Evolutionary conservation across 2,888 invertebrate genomes (phyloP).

Genomic region (Heliconius aoede): DNA sequence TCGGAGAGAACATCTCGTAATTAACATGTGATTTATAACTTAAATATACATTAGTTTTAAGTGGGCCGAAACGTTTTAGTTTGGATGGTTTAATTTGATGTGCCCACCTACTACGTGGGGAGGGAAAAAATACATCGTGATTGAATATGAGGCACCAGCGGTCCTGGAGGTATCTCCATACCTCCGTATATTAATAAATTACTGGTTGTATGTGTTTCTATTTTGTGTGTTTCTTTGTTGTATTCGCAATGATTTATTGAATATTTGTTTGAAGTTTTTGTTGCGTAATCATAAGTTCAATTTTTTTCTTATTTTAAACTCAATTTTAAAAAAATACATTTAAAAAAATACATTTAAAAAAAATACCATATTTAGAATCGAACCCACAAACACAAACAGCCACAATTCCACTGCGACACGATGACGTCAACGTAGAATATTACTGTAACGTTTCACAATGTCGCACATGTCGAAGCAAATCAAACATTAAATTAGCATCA

Average conservation of each 20-base stretch:
- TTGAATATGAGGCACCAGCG: slow-evolving; percentile 21
- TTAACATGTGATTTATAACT: slow-evolving; percentile 71
- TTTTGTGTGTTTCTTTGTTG: no score
- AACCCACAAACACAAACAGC: background rate
- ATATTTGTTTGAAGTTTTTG: no score
- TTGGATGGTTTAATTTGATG: slow-evolving; percentile 46
- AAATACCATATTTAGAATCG: no score
- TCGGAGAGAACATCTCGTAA: slow-evolving; percentile 54
- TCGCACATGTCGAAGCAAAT: slow-evolving; percentile 19
- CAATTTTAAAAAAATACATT: no score
- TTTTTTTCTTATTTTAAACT: no score
- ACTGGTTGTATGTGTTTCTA: no score
- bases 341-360: no score
- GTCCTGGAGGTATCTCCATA: no score
- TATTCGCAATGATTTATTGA: no score
- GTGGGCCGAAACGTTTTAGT: slow-evolving; percentile 54
- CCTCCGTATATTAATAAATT: no score
- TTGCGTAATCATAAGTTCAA: no score
- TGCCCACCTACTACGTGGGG: slow-evolving; percentile 44
- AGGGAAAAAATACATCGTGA: slow-evolving; percentile 26
- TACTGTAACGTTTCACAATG: slow-evolving; percentile 14
- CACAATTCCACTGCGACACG: background rate
- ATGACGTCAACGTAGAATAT: background rate
- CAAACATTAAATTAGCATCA: slow-evolving; percentile 26
- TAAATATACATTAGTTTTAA: slow-evolving; percentile 55